Conservation (phyloP, 2,113 vertebrate genomes). For the Crocuta crocuta region DNA sequence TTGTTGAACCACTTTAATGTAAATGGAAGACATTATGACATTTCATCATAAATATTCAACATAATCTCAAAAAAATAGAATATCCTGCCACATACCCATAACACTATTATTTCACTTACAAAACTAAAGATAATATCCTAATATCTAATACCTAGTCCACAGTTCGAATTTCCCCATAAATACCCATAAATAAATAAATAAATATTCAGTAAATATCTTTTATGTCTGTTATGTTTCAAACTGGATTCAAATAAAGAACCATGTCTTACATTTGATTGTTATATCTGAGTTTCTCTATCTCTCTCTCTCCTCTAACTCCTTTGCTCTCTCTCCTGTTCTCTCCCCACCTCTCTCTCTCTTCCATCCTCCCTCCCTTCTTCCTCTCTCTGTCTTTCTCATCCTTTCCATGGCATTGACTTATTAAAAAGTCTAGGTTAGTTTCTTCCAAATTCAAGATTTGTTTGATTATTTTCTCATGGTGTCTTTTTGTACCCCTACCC, state of each 20-base stretch:
- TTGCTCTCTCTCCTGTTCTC: accelerated
- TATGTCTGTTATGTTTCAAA: not conserved
- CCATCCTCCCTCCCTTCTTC: too few species aligned
- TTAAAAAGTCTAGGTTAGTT: not conserved
- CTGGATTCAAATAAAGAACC: not conserved
- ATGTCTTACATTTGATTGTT: not conserved
- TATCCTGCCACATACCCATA: not conserved
- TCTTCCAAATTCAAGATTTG: not conserved
- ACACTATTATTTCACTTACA: not conserved
- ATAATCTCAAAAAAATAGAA: not conserved
- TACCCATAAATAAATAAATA: not conserved
- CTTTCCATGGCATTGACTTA: not conserved
- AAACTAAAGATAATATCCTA: not conserved
- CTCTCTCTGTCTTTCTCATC: not conserved
- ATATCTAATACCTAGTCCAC: not conserved
- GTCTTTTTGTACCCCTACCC: not conserved
- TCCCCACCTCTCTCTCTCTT: not conserved
- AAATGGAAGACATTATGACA: not conserved
- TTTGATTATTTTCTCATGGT: not conserved
- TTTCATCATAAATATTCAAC: not conserved
- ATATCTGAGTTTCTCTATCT: not conserved
- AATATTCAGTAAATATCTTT: not conserved
- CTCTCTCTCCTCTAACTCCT: not conserved
- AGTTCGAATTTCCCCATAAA: slow-evolving; percentile 12
- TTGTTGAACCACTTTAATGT: not conserved